These are phyloP conservation scores for Leptarthrus brevirostris DNA, from an alignment of 2,888 invertebrate species.

Conservation along the genomic window DNA sequence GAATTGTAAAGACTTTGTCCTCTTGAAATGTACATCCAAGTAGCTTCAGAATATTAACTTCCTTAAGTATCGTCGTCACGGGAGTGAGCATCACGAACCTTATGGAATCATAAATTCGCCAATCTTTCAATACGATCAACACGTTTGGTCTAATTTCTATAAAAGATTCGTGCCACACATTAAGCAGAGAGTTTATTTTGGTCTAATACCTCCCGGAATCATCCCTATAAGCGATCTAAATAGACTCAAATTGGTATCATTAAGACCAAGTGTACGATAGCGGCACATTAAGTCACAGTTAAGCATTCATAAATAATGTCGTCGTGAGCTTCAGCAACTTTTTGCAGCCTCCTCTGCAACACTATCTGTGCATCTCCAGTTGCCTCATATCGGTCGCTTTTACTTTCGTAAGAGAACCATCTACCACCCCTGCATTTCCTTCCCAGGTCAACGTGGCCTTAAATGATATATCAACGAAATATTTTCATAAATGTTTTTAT, in stretches of 20 bases:
- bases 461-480: slow-evolving; percentile 47
- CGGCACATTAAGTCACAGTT: slow-evolving; percentile 43
- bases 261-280: slow-evolving; percentile 44
- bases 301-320: slow-evolving; percentile 53
- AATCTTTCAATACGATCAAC: slow-evolving; percentile 3
- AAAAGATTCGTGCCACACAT: slow-evolving; percentile 9
- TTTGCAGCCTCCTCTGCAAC: background rate
- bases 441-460: slow-evolving; percentile 18
- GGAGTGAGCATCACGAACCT: slow-evolving; percentile 9
- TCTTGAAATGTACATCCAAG: too few species aligned
- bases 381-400: slow-evolving; percentile 25
- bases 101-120: slow-evolving; percentile 1
- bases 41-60: too few species aligned
- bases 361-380: background rate
- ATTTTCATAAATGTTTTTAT: slow-evolving; percentile 53
- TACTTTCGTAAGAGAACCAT: slow-evolving; percentile 26
- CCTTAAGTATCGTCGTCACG: too few species aligned
- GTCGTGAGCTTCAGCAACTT: slow-evolving; percentile 46
- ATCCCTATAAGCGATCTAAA: slow-evolving; percentile 43
- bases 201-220: background rate
- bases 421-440: slow-evolving; percentile 34
- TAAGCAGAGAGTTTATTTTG: background rate
- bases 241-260: slow-evolving; percentile 38
- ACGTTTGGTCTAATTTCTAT: slow-evolving; percentile 22
- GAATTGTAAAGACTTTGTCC: too few species aligned